Evolutionary conservation across 2,888 invertebrate species (phyloP).

Genomic region (Julus scanicus): DNA sequence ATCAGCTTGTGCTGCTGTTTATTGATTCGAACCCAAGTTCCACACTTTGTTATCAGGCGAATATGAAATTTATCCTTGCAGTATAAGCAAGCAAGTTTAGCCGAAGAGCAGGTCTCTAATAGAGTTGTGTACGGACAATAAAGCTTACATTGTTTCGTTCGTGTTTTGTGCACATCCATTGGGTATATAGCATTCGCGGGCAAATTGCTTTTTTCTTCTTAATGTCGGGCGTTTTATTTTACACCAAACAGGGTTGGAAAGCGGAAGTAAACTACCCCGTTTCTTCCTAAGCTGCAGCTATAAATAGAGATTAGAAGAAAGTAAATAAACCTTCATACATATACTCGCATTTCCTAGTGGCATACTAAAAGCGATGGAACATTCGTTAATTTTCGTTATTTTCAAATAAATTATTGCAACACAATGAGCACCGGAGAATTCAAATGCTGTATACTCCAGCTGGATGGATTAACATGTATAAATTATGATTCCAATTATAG

Average conservation of each 20-base stretch:
- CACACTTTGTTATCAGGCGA: background rate
- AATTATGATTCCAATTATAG: background rate
- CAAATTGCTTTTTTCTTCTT: constrained; percentile 25
- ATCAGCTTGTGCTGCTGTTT: background rate
- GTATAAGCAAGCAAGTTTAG: background rate
- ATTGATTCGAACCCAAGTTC: background rate
- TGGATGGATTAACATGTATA: background rate
- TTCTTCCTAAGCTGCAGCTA: constrained; percentile 21
- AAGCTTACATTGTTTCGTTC: background rate
- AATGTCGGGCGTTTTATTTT: constrained; percentile 27
- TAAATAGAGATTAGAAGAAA: constrained; percentile 30
- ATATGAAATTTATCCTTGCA: background rate
- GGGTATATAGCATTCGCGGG: background rate
- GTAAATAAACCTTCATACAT: background rate
- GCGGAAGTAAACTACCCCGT: constrained; percentile 30
- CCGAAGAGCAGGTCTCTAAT: background rate
- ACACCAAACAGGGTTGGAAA: background rate
- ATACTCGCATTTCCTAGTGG: background rate
- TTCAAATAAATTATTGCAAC: background rate
- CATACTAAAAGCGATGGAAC: background rate
- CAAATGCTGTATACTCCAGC: background rate
- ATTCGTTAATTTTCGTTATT: background rate
- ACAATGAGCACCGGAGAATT: background rate
- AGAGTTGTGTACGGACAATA: background rate
- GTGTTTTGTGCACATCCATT: background rate